Base-by-base conservation (phyloP, 1,140 invertebrate species). In the Drosophila aff. region DNA sequence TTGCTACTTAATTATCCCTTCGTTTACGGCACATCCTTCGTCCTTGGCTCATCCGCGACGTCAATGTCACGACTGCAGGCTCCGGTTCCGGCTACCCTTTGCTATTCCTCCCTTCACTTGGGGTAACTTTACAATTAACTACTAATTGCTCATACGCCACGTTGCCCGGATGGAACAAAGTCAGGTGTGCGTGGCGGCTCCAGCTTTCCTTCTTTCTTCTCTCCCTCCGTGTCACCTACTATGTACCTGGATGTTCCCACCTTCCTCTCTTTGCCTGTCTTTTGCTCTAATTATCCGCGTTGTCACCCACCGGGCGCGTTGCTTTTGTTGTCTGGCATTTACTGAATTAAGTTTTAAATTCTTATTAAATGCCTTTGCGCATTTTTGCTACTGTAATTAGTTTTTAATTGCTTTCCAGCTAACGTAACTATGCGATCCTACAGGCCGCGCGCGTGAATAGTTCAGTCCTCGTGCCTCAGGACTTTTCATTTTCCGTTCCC, bases 261-360 rank as follows among this genome's bases (percentile, higher is more conserved):
- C 53, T 26, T 23, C 31, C 18, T 21, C 44, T 66, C 47, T 52
- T 49, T 28, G 33, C 61, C 21, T 43, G 41, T 64, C 76, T 79
- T 69, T 78, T 46, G 47, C 59, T 58, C 74, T 79, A 87, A 87
- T 87, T 87, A 87, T 87, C 84, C 59, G 73, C 77, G 58, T 73
- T 87, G 84, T 89, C 84, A 81, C 55, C 77, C 65, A 61, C 44
- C 57, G 21, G 23, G 33, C 15, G 33, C 49, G 9, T 60, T 46
- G 38, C 46, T 66, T 53, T 66, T 81, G 78, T 55, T 49, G 36
- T 50, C 82, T 67, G 84, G 68, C 77, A 90, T 90, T 89, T 85
- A 79, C 74, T 79, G 69, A 90, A 90, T 90, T 89, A 90, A 90
- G 84, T 89, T 90, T 89, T 89, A 89, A 90, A 89, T 84, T 89